phyloP scores from a whole-genome alignment of 2,797 vertebrate species.

The Florisuga fusca region DNA sequence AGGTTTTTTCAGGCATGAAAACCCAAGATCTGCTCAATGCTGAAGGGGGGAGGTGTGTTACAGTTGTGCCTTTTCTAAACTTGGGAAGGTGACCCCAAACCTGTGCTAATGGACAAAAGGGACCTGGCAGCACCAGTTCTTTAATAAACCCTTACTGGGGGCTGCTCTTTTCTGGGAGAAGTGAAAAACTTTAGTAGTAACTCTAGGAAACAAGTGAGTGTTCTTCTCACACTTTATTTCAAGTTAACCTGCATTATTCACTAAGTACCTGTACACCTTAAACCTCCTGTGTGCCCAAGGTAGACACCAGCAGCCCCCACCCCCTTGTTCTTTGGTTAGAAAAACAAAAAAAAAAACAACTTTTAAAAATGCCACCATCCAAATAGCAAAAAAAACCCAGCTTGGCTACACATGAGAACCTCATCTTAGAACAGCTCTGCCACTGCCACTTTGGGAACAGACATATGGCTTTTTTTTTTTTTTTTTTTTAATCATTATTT shows the following conservation, averaged over 20 bases:
- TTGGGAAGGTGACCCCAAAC: not conserved
- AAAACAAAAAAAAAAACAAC: not conserved
- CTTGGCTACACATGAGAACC: not conserved
- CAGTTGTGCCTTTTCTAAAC: not conserved
- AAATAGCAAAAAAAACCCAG: not conserved
- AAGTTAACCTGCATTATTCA: not conserved
- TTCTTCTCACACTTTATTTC: constrained; percentile 26
- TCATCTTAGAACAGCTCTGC: not conserved
- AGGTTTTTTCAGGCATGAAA: not conserved
- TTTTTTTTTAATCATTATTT: too few species aligned
- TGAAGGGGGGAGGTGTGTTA: accelerated
- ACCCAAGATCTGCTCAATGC: accelerated
- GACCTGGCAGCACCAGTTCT: accelerated
- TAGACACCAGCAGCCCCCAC: not conserved
- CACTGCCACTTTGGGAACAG: not conserved
- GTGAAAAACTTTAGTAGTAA: not conserved
- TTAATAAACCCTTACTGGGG: accelerated
- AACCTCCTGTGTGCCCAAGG: accelerated
- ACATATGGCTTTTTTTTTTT: not conserved
- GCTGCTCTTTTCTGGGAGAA: not conserved
- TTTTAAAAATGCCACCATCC: not conserved
- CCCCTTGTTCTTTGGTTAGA: constrained; percentile 18
- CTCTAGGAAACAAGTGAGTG: not conserved
- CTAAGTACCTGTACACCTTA: not conserved
- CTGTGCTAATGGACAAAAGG: too few species aligned